Evolutionary conservation across 2,113 vertebrate genomes (phyloP), one percentile per base, ranked within the genome.

Genomic region (Istiophorus platypterus): DNA sequence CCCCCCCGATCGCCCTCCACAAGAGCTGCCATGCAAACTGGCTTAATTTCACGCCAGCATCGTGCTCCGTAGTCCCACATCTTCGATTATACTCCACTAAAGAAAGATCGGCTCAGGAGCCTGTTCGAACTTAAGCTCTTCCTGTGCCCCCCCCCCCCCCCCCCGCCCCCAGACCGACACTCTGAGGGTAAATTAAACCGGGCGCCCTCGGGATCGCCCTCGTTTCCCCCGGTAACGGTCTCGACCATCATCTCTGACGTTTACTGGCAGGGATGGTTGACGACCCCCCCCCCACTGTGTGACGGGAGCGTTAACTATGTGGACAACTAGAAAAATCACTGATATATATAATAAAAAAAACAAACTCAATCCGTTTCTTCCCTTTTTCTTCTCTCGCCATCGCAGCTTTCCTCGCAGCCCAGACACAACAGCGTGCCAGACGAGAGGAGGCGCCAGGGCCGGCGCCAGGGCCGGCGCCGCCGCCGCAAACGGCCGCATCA

Each of bases 371-470:
- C 27, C 34, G 64, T 15, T 57, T 39, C 59, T 34, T 49, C n/a
- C 59, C n/a, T 42, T 5, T 39, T 61, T 34, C 45, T 26, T 62
- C 24, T 42, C 4, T 37, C 47, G n/a, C n/a, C n/a, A n/a, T n/a
- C n/a, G n/a, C n/a, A 4, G 81, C 56, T 68, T 56, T 81, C 15
- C 13, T 67, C 76, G 14, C 71, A 82, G 92, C 86, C 92, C 92
- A 0, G 95, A 96, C 77, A 88, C 95, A 0, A 91, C 93, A n/a
- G 77, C 91, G 87, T 95, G 90, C 79, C 92, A 92, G 69, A 95
- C 24, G 95, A 96, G 72, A 91, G 91, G 59, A 94, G 71, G 88
- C 76, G 13, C n/a, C n/a, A n/a, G n/a, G n/a, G 89, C 84, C 37
- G 88, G 54, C 0, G 24, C 67, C 3, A 77, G 76, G 72, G 80